Base-by-base conservation (phyloP, 2,113 vertebrate genomes). In the Urocolius indicus region DNA sequence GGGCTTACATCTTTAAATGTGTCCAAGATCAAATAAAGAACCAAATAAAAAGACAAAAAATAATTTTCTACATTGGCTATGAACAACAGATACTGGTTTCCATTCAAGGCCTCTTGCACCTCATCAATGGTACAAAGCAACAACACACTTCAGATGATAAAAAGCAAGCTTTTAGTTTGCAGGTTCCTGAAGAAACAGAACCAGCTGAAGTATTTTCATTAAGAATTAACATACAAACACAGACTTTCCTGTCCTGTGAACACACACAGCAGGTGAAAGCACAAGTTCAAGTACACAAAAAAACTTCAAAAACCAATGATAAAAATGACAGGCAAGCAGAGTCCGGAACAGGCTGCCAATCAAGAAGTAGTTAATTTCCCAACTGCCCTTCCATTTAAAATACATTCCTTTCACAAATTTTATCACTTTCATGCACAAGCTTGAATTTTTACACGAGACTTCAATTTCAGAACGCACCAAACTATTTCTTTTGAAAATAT, bases 21-120 rank as follows among this genome's bases (percentile, higher is more conserved):
- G 87, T 86, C 52, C 87, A 93, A 93, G 75, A 92, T 78, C 94
- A 96, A 95, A 90, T 48, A 93, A 91, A 94, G 94, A 94, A 83
- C 68, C 68, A 96, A 96, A 74, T 55, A 80, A 83, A 94, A 94
- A 84, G 46, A 93, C 27, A 65, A 91, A 94, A 95, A 88, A 61
- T 8, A 74, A 88, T 92, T 30, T 74, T 36, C 65, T 59, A 9
- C 16, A 55, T 43, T n/a, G 57, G 34, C 63, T 74, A 36, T 16
- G 59, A 93, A 38, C 34, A 89, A 52, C 38, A 74, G 55, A 83
- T 30, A 15, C 4, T 34, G 62, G 69, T 68, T 86, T 75, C 77
- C 65, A 67, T 30, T 69, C 73, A 73, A 78, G n/a, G 79, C 49
- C 63, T 78, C 69, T 88, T 52, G 43, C 57, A 86, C 30, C 72